These are phyloP conservation scores for Oppia nitens DNA, from an alignment of 1,140 invertebrate species.

Conservation along the genomic window DNA sequence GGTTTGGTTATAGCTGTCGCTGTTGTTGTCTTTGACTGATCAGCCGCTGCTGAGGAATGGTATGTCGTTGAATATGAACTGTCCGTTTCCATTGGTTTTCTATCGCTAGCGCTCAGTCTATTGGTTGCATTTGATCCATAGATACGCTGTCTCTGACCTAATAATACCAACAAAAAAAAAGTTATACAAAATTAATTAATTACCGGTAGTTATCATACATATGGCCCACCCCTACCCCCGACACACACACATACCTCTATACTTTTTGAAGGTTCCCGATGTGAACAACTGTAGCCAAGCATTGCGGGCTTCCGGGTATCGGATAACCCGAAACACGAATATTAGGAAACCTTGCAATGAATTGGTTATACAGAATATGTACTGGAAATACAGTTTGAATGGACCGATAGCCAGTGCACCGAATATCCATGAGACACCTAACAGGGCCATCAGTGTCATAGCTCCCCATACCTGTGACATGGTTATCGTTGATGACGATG, in stretches of 20 bases:
- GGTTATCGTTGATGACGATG: no score
- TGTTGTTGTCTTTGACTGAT: neutral
- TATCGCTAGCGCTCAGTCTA: neutral
- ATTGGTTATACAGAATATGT: constrained; percentile 36
- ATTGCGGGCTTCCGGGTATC: constrained; percentile 33
- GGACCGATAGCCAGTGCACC: constrained; percentile 34
- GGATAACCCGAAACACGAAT: constrained; percentile 34
- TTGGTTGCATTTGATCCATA: neutral
- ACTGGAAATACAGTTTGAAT: constrained; percentile 32
- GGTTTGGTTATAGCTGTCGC: neutral
- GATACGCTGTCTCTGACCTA: neutral
- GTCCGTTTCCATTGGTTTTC: neutral
- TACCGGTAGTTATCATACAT: no score
- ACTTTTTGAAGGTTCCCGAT: constrained; percentile 21
- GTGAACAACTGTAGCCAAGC: constrained; percentile 32
- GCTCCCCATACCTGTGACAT: constrained; percentile 34
- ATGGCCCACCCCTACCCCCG: no score
- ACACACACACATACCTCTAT: constrained; percentile 7
- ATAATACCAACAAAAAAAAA: no score
- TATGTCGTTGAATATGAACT: neutral
- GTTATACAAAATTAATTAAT: no score
- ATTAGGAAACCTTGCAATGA: constrained; percentile 37
- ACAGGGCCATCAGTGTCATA: constrained; percentile 36
- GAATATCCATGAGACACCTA: constrained; percentile 38
- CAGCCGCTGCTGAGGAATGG: neutral